A percentile compares a stretch with the other conserved stretches of the same genome.
Evolutionary conservation across 2,113 vertebrate species (phyloP).

Genomic region (Rhea americana): DNA sequence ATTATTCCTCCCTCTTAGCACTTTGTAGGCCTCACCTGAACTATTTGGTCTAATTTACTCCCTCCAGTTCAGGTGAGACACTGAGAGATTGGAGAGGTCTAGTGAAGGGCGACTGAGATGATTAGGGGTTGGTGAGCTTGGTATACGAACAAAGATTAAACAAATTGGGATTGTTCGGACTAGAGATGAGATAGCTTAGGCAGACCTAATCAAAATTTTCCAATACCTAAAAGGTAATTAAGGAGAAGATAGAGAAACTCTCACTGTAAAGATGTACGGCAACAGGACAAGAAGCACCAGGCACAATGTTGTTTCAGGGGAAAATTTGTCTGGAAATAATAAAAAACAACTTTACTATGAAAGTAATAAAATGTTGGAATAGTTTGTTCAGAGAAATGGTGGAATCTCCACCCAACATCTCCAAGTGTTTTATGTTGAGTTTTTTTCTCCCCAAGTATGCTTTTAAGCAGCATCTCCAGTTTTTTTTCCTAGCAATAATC

Average conservation of each 20-base stretch:
- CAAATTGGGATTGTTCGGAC: not conserved
- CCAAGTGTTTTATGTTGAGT: not conserved
- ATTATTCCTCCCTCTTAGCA: not conserved
- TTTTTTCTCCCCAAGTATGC: not conserved
- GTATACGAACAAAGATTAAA: not conserved
- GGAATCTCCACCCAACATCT: not conserved
- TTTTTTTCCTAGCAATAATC: not conserved
- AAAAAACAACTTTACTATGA: not conserved
- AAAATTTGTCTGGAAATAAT: not conserved
- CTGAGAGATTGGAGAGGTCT: not conserved
- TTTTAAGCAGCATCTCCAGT: not conserved
- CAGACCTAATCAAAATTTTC: not conserved
- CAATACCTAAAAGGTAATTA: not conserved
- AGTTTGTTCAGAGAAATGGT: not conserved
- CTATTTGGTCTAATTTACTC: not conserved
- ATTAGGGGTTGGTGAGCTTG: not conserved
- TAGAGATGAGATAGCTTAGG: not conserved
- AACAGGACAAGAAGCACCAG: not conserved
- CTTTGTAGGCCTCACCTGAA: not conserved
- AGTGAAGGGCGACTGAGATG: not conserved
- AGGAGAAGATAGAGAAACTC: not conserved
- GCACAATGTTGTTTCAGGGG: not conserved
- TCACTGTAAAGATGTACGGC: not conserved
- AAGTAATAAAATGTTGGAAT: not conserved
- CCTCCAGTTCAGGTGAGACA: not conserved